A percentile compares a stretch with the other conserved stretches of the same genome.
Conservation (phyloP, 2,888 invertebrate genomes). For the Idaea dimidiata region DNA sequence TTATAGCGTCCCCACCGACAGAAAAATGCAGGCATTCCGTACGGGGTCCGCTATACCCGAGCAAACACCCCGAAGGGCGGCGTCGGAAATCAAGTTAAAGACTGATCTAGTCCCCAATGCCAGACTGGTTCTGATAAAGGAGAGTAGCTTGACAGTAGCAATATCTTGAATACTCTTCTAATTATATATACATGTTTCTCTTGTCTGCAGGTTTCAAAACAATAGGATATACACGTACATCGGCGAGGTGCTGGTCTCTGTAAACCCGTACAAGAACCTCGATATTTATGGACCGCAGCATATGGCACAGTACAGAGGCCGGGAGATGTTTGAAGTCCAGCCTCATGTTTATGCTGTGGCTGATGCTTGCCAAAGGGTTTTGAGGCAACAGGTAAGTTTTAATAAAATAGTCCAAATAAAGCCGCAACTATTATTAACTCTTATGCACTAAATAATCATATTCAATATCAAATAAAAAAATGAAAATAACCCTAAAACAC, state of each 20-base stretch:
- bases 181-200: constrained; percentile 3
- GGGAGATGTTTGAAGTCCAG: constrained; percentile 97
- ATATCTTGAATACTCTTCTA: not conserved
- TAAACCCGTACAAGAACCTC: constrained; percentile 96
- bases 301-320: constrained; percentile 92
- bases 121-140: too few relatives aligned
- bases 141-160: not conserved
- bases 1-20: too few relatives aligned
- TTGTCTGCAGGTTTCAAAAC: constrained; percentile 89
- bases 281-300: constrained; percentile 94
- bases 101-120: too few relatives aligned
- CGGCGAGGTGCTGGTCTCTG: constrained; percentile 98
- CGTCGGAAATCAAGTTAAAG: too few relatives aligned
- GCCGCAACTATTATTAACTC: too few relatives aligned
- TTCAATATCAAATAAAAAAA: too few relatives aligned
- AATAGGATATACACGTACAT: constrained; percentile 99
- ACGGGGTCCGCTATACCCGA: too few relatives aligned
- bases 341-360: constrained; percentile 99
- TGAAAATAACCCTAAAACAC: too few relatives aligned
- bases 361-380: constrained; percentile 96
- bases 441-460: too few relatives aligned
- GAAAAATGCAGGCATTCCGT: too few relatives aligned
- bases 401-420: too few relatives aligned
- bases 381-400: constrained; percentile 86
- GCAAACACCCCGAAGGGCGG: too few relatives aligned